Percentiles rank a stretch among this genome's conserved stretches.
These are phyloP conservation scores for Charina bottae DNA, from an alignment of 2,113 vertebrate genomes.

Conservation along the genomic window DNA sequence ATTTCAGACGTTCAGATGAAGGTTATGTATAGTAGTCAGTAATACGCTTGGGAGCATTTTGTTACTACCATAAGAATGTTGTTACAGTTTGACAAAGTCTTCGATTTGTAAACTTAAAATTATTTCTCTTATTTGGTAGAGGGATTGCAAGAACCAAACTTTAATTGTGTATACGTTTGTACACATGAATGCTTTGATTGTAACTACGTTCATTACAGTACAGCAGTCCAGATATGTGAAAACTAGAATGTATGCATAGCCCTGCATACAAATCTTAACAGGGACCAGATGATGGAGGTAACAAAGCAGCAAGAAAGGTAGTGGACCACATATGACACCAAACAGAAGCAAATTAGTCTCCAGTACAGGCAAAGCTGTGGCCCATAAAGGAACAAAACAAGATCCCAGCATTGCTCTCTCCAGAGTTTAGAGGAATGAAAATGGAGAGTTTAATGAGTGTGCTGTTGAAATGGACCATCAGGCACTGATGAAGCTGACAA, in stretches of 20 bases:
- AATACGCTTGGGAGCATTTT: not conserved
- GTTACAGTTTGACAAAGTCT: not conserved
- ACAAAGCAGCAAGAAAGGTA: not conserved
- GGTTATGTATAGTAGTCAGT: not conserved
- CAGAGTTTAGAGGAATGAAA: slow-evolving; percentile 28
- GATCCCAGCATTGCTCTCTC: not conserved
- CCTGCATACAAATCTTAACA: not conserved
- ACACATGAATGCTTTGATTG: not conserved
- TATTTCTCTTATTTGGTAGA: not conserved
- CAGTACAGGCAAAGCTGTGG: not conserved
- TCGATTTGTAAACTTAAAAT: not conserved
- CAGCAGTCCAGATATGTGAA: not conserved
- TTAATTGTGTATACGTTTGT: not conserved
- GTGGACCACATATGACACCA: not conserved
- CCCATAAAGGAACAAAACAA: slow-evolving; percentile 9
- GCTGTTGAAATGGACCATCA: slow-evolving; percentile 68
- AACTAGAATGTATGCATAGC: not conserved
- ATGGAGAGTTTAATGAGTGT: slow-evolving; percentile 57
- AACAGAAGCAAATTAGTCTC: slow-evolving; percentile 15
- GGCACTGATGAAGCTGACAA: slow-evolving; percentile 64
- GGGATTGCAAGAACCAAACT: not conserved
- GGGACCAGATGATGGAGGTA: not conserved
- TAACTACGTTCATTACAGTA: not conserved
- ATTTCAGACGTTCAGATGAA: not conserved
- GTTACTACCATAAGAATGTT: not conserved